These are phyloP conservation scores for Ancistrus triradiatus DNA, from an alignment of 2,113 vertebrate genomes.

Conservation along the genomic window DNA sequence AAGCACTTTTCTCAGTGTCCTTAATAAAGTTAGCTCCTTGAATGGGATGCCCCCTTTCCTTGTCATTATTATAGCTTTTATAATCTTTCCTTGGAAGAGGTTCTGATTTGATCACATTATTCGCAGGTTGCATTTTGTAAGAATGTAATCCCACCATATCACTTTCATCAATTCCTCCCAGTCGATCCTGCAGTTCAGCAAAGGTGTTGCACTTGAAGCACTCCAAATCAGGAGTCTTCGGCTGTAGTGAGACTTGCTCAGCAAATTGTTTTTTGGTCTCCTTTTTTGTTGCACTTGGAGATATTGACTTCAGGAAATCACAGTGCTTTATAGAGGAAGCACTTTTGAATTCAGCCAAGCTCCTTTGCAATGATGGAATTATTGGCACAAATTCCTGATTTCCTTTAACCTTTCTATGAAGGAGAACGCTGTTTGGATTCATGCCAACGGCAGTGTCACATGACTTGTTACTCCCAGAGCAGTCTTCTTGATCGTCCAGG, in stretches of 20 bases:
- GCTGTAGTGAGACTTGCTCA: constrained; percentile 42
- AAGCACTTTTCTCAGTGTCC: not conserved
- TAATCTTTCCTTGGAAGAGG: not conserved
- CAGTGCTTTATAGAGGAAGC: constrained; percentile 35
- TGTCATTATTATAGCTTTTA: constrained; percentile 16
- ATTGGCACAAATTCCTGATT: constrained; percentile 91
- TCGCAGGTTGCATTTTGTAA: constrained; percentile 68
- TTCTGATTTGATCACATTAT: constrained; percentile 53
- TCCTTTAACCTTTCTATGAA: constrained; percentile 76
- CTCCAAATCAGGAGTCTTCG: constrained; percentile 74
- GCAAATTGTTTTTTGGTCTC: constrained; percentile 50
- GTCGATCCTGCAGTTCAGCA: constrained; percentile 90
- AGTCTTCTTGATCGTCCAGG: constrained; percentile 83
- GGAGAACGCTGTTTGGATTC: constrained; percentile 81
- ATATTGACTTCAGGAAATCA: constrained; percentile 56
- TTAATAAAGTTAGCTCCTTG: constrained; percentile 15
- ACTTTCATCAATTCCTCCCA: constrained; percentile 86
- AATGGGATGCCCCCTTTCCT: not conserved
- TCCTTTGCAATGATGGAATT: constrained; percentile 87
- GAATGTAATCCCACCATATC: constrained; percentile 70
- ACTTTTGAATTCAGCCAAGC: constrained; percentile 67
- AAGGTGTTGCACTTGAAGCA: constrained; percentile 97
- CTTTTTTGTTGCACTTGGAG: constrained; percentile 57
- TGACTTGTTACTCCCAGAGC: constrained; percentile 90
- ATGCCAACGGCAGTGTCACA: constrained; percentile 94